Evolutionary conservation across 2,888 invertebrate species (phyloP), one percentile per base, ranked within the genome.

Genomic region (Acleris holmiana): DNA sequence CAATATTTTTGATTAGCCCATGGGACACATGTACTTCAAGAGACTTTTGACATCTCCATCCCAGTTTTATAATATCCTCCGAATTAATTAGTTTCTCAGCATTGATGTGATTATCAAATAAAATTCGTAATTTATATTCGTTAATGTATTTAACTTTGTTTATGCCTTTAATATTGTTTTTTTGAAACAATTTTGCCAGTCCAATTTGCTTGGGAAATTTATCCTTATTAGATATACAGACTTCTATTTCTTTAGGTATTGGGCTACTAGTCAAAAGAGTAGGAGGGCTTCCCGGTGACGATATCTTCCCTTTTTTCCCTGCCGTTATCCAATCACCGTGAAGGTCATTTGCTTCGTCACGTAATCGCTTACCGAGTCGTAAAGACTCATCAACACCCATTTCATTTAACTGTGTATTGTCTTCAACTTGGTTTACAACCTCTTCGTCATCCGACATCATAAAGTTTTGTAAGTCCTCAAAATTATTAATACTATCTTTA

Each of bases 1-100:
- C 66, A 5, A 67, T 44, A 49, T 67, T 35, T 18, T 41, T 59
- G 18, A 67, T 57, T 8, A 65, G 51, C 1, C 65, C 61, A 15
- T 68, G 65, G 3, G 65, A 65, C 25, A 53, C 46, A 18, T 25
- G 35, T n/a, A 18, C 50, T 40, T 66, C 58, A 49, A 58, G 49
- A 17, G 66, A 49, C 10, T 25, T 56, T 25, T 53, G 57, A 53
- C 57, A 51, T n/a, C 57, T 51, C 61, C 61, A 66, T 10, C 57
- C 61, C 17, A 13, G 53, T 47, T 54, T 41, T 40, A 41, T 44
- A 25, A 61, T 29, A 1, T 35, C 53, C 21, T 29, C 13, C 35
- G 57, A 66, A 4, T 21, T 54, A n/a, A 57, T 58, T 15, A 66
- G 21, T 44, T 66, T 50, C 2, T 53, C 50, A 23, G 23, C 35